These are phyloP conservation scores for Lasaia peninsularis DNA, from an alignment of 1,140 invertebrate species.

Conservation along the genomic window DNA sequence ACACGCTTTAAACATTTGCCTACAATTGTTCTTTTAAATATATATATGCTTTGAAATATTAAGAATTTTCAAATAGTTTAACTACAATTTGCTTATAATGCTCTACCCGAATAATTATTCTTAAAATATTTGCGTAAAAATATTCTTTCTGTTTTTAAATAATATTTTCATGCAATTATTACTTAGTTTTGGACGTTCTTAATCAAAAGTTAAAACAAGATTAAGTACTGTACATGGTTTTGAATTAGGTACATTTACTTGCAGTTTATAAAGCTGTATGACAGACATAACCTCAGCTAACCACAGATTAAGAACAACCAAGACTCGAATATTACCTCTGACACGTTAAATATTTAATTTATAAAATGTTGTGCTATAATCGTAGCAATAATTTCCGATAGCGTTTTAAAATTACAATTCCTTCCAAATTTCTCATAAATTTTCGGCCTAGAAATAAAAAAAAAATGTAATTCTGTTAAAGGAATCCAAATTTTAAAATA, in stretches of 20 bases:
- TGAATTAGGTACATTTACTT: not conserved
- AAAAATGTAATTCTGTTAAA: no score
- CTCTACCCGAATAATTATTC: conserved; percentile 27
- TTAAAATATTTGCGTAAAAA: not conserved
- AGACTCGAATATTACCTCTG: not conserved
- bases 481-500: no score
- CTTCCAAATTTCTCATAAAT: no score
- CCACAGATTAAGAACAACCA: not conserved
- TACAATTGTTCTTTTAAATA: not conserved
- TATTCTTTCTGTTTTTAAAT: conserved; percentile 25
- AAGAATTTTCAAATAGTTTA: not conserved
- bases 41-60: not conserved
- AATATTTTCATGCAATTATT: no score
- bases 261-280: not conserved
- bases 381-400: conserved; percentile 1
- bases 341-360: conserved; percentile 1
- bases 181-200: not conserved
- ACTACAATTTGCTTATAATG: conserved; percentile 35
- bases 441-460: no score
- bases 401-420: not conserved
- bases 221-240: not conserved
- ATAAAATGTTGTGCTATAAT: conserved; percentile 11
- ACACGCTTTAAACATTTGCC: not conserved
- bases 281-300: not conserved
- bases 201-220: not conserved